Base-by-base conservation (phyloP, 2,797 vertebrate genomes). In the Macropus fuliginosus region DNA sequence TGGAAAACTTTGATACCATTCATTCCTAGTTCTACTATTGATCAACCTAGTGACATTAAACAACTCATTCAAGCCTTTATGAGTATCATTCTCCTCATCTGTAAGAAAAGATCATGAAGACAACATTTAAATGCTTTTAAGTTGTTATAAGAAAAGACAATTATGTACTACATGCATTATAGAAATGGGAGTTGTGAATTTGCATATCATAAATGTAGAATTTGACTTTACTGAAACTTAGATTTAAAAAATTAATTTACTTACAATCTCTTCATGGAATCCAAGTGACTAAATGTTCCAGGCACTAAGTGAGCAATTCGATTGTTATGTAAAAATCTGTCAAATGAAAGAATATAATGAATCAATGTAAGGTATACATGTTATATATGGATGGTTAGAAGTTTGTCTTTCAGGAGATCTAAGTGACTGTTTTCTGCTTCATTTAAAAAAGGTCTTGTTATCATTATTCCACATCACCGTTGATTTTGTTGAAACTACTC, bases 291-390 rank as follows among this genome's bases (percentile, higher is more conserved):
- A 98, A 99, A 99, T 3, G 99, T 99, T 97, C 99, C 99, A 0
- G 99, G 99, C 97, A 99, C 99, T 13, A 99, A 99, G 94, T 99
- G 99, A 95, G 99, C 99, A 97, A 99, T 99, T 98, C 99, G 99
- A 98, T 99, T 99, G 99, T 99, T 99, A 98, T 99, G 99, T 96
- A 99, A 99, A 99, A 99, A 99, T 97, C 99, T 99, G 98, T 97
- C 87, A 97, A 97, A 96, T 97, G 95, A 93, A 56, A 97, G 1
- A 97, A 95, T 14, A 93, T 52, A 24, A 91, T 91, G 93, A 74
- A 92, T 24, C 8, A 56, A 21, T 97, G 92, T 91, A 46, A 54
- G 0, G 0, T 0, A 50, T 12, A 94, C 0, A 50, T 31, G 92
- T 52, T 0, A n/a, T 29, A 55, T 31, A 91, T 12, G 4, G 50